A percentile compares a stretch with the other conserved stretches of the same genome.
phyloP scores from a whole-genome alignment of 2,113 vertebrate genomes.

The Lanius ludovicianus region DNA sequence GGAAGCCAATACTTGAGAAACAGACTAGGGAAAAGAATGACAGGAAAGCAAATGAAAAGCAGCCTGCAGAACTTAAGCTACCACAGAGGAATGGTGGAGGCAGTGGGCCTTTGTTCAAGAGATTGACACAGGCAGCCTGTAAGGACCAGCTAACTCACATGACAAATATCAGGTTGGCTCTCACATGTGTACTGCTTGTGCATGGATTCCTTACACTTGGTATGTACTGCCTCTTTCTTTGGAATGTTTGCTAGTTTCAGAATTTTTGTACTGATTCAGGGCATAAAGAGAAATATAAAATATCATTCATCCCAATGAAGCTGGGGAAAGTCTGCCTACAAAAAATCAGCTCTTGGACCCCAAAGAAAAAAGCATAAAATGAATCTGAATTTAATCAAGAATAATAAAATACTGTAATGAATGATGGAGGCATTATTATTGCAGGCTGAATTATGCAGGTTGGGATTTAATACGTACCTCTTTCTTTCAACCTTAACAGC shows the following conservation, averaged over 20 bases:
- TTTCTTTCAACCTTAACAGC: neutral
- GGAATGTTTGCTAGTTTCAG: neutral
- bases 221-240: neutral
- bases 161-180: neutral
- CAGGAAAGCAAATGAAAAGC: neutral
- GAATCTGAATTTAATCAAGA: neutral
- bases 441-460: neutral
- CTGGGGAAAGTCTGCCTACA: neutral
- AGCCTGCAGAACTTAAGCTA: neutral
- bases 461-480: slow-evolving; percentile 1
- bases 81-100: neutral
- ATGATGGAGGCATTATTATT: neutral
- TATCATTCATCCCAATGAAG: neutral
- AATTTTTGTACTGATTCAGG: neutral
- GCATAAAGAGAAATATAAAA: neutral
- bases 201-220: neutral
- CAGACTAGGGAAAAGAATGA: neutral
- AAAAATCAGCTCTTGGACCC: neutral
- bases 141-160: neutral
- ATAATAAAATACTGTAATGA: neutral
- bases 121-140: neutral
- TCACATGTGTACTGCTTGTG: accelerated
- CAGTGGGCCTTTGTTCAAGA: neutral
- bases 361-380: neutral
- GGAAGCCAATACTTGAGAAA: neutral